Conservation (phyloP, 1,140 invertebrate species). For the Ylistrum balloti region DNA sequence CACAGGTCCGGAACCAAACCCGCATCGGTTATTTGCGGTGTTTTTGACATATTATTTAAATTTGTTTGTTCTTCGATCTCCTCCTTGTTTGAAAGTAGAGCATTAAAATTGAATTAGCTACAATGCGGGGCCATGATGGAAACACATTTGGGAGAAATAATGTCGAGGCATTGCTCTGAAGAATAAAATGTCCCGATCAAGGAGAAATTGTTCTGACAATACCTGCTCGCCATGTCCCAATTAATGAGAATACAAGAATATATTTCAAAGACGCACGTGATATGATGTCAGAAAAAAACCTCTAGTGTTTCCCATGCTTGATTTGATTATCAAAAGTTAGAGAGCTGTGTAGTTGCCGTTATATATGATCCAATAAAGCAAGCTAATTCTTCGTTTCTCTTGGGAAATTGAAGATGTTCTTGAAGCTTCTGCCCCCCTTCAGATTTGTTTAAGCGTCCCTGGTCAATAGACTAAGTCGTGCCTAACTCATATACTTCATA, state of each 20-base stretch:
- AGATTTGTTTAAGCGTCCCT: not conserved
- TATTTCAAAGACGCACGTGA: not conserved
- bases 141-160: conserved; percentile 19
- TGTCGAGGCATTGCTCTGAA: not conserved
- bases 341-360: not conserved
- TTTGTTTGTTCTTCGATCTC: conserved; percentile 33
- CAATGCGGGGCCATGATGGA: conserved; percentile 20
- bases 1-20: not conserved
- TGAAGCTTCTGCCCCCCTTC: not conserved
- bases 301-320: not conserved
- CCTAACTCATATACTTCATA: not conserved
- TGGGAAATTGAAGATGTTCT: not conserved
- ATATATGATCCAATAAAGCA: not conserved
- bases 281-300: not conserved
- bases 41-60: conserved; percentile 40
- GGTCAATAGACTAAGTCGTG: not conserved
- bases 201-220: conserved; percentile 7
- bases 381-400: conserved; percentile 1
- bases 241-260: conserved; percentile 23
- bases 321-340: not conserved
- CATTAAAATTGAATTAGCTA: conserved; percentile 31
- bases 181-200: conserved; percentile 10
- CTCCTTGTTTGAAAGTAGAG: not conserved
- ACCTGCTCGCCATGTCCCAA: not conserved
- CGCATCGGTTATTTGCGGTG: not conserved